phyloP scores from a whole-genome alignment of 2,888 invertebrate genomes.

The Ophraella communa region DNA sequence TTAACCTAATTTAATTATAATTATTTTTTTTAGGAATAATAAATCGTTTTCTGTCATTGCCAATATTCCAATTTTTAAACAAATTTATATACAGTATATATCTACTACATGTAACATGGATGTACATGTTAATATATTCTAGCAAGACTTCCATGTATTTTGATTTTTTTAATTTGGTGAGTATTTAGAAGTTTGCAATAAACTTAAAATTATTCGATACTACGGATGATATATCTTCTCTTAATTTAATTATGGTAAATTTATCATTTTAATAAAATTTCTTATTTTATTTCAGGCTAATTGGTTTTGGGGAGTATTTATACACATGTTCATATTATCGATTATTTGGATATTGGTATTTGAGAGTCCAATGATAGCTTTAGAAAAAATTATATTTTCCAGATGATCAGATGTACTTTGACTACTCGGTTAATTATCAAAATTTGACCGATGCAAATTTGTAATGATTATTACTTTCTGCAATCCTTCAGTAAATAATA shows the following conservation, averaged over 20 bases:
- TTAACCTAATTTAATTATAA: background rate
- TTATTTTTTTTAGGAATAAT: slow-evolving; percentile 57
- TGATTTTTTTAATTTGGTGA: slow-evolving; percentile 46
- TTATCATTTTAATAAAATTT: background rate
- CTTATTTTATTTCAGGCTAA: slow-evolving; percentile 47
- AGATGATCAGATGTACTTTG: too few relatives aligned
- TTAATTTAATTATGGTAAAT: too few relatives aligned
- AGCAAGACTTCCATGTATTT: slow-evolving; percentile 42
- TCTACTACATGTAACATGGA: slow-evolving; percentile 58
- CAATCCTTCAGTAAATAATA: too few relatives aligned
- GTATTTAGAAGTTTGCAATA: slow-evolving; percentile 20
- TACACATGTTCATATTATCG: slow-evolving; percentile 53
- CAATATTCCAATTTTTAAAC: slow-evolving; percentile 63
- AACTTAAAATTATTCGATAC: background rate
- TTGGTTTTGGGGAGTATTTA: slow-evolving; percentile 59
- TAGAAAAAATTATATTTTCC: slow-evolving; percentile 52
- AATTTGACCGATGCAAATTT: too few relatives aligned
- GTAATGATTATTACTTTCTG: too few relatives aligned
- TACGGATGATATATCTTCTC: too few relatives aligned
- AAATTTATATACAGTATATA: slow-evolving; percentile 66
- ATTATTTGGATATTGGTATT: slow-evolving; percentile 57
- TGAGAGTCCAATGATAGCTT: slow-evolving; percentile 58
- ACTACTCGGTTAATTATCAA: too few relatives aligned
- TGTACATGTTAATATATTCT: slow-evolving; percentile 39
- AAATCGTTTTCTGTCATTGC: slow-evolving; percentile 62